Percentiles rank a stretch among this genome's conserved stretches.
Conservation (phyloP, 2,888 invertebrate species). For the Pseudoips prasinana region DNA sequence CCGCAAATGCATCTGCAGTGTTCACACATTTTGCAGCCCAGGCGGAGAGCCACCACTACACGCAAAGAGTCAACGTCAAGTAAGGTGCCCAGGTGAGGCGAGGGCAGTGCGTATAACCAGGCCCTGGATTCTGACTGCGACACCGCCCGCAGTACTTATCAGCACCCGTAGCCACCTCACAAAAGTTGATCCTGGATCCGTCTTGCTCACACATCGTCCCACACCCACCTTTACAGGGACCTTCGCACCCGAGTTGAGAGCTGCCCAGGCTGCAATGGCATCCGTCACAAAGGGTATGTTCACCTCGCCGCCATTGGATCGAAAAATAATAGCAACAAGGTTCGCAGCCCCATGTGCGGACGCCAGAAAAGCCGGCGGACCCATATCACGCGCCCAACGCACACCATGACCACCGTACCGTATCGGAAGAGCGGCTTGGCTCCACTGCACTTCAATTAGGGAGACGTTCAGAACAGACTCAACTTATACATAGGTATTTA, state of each 20-base stretch:
- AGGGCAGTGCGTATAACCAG: not conserved
- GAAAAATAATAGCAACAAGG: no score
- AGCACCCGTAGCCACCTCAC: not conserved
- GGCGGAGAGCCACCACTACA: constrained; percentile 10
- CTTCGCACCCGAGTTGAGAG: no score
- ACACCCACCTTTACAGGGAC: no score
- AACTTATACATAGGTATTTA: no score
- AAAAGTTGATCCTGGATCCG: not conserved
- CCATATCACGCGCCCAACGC: not conserved
- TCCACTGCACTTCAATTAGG: not conserved
- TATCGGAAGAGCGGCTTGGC: not conserved
- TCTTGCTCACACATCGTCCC: not conserved
- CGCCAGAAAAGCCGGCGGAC: not conserved
- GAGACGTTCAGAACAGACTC: not conserved
- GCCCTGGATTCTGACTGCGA: not conserved
- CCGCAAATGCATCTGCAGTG: not conserved
- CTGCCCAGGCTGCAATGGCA: no score
- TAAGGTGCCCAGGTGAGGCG: not conserved
- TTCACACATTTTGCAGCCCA: not conserved
- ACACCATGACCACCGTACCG: not conserved
- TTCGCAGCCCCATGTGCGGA: not conserved
- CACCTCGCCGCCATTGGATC: no score
- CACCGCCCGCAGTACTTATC: not conserved
- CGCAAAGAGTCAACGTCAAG: not conserved
- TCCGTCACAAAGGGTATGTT: no score